Base-by-base conservation (phyloP, 2,113 vertebrate genomes). In the Psettodes erumei region DNA sequence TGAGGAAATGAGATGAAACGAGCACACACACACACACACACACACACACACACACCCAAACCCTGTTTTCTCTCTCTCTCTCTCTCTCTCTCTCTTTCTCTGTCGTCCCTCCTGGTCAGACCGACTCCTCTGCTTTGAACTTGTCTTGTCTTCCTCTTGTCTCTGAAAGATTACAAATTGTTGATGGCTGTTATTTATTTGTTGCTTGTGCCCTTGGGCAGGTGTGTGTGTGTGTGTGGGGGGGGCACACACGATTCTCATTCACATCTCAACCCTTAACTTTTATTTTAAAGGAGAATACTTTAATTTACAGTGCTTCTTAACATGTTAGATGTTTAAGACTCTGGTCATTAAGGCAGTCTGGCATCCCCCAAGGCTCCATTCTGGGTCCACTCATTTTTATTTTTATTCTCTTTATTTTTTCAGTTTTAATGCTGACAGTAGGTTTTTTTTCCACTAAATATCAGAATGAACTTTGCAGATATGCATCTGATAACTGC, bases 1-100 rank as follows among this genome's bases (percentile, higher is more conserved):
- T 19, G 55, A 58, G 63, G 69, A 69, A 23, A 56, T 15, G 55
- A 1, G 71, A 11, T 7, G 21, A 75, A 78, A 33, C 35, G 50
- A 0, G 8, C 16, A n/a, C n/a, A n/a, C n/a, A n/a, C n/a, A n/a
- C n/a, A n/a, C n/a, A n/a, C n/a, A n/a, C n/a, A n/a, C n/a, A n/a
- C n/a, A n/a, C n/a, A n/a, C n/a, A n/a, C n/a, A n/a, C n/a, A n/a
- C n/a, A n/a, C n/a, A n/a, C n/a, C n/a, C n/a, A n/a, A n/a, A n/a
- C n/a, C n/a, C n/a, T 60, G 28, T 35, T 35, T 23, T 15, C 6
- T 21, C 19, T 2, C 7, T 25, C 6, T 27, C 35, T n/a, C 16
- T 54, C 23, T 1, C 15, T 9, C 19, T 40, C 6, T 37, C 2
- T 21, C 42, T 18, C 32, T 23, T 40, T 23, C 37, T 13, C 19